Evolutionary conservation across 1,140 invertebrate genomes (phyloP).

Genomic region (Orchestia grillus): DNA sequence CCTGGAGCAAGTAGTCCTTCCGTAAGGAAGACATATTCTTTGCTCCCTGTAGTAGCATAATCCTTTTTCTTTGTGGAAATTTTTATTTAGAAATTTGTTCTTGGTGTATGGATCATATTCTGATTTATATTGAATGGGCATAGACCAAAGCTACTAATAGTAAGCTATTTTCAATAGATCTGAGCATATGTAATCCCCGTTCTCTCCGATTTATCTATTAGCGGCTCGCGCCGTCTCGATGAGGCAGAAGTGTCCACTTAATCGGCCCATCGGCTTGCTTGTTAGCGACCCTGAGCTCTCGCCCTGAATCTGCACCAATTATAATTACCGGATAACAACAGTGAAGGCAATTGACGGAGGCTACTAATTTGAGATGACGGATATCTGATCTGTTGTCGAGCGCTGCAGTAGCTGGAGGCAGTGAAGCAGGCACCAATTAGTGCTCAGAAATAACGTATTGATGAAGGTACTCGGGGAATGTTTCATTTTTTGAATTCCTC

Average conservation of each 20-base stretch:
- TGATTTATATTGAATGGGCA: background rate
- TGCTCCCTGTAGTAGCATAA: too few species aligned
- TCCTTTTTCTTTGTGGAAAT: background rate
- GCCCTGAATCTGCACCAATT: conserved; percentile 9
- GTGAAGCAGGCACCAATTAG: background rate
- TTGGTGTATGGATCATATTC: too few species aligned
- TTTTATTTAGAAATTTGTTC: too few species aligned
- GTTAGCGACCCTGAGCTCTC: conserved; percentile 25
- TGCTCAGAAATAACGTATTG: too few species aligned
- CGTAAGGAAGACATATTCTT: too few species aligned
- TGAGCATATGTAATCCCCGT: background rate
- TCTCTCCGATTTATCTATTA: background rate
- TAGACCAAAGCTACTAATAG: background rate
- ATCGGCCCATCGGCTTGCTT: background rate
- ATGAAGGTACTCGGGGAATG: too few species aligned
- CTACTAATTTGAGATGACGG: conserved; percentile 41
- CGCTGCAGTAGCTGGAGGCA: background rate
- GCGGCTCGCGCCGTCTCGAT: background rate
- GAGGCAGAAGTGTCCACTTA: background rate
- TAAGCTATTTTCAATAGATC: background rate
- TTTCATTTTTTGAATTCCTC: background rate
- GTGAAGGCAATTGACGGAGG: conserved; percentile 16
- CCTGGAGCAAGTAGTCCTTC: too few species aligned
- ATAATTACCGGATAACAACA: conserved; percentile 32
- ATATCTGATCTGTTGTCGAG: background rate